Conservation (phyloP, 2,113 vertebrate species). For the rabbit (Oryctolagus cuniculus) region mOryCun1.1 NC_091450.1:40849001-40849500, state of each 20-base stretch:
- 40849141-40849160: not conserved
- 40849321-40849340: not conserved
- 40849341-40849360: not conserved
- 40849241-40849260: not conserved
- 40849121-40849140: conserved; percentile 44
- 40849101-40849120: not conserved
- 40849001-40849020: not conserved
- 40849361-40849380: not conserved
- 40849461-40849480: not conserved
- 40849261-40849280: not conserved
- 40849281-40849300: not conserved
- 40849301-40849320: not conserved
- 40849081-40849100: not conserved
- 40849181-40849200: not conserved
- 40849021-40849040: not conserved
- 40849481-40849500: not conserved
- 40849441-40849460: conserved; percentile 2
- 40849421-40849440: not conserved
- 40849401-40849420: not conserved
- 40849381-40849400: not conserved
- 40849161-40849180: not conserved
- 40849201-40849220: not conserved
- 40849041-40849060: not conserved
- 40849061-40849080: not conserved
- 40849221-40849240: not conserved